Percentiles rank a stretch among this genome's conserved stretches.
These are phyloP conservation scores for Caerostris darwini DNA, from an alignment of 1,140 invertebrate genomes.

Conservation along the genomic window DNA sequence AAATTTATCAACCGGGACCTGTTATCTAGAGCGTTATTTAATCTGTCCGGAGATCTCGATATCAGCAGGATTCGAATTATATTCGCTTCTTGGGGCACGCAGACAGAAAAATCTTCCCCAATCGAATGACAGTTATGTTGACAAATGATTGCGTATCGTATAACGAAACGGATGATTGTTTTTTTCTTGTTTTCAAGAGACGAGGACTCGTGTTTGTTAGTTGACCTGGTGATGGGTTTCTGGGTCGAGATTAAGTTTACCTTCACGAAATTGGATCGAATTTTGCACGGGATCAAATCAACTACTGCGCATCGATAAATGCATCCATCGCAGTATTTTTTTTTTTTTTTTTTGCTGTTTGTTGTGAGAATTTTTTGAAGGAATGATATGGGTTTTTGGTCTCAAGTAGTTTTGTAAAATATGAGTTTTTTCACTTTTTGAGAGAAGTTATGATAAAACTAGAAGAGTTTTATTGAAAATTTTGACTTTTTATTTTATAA, in stretches of 20 bases:
- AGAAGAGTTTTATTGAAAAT: no score
- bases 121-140: slow-evolving; percentile 66
- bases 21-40: no score
- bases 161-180: slow-evolving; percentile 14
- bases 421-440: no score
- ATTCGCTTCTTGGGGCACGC: neutral
- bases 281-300: neutral
- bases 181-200: slow-evolving; percentile 17
- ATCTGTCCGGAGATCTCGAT: neutral
- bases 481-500: no score
- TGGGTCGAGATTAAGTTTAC: slow-evolving; percentile 34
- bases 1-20: no score
- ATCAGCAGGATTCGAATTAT: no score
- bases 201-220: neutral
- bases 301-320: neutral
- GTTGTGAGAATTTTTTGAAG: no score
- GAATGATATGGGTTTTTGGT: no score
- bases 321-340: no score
- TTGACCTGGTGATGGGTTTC: neutral
- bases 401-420: no score
- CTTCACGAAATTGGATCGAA: slow-evolving; percentile 20
- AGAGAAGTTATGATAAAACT: no score
- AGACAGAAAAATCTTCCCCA: neutral
- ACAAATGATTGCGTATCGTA: slow-evolving; percentile 53
- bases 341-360: no score